Base-by-base conservation (phyloP, 2,888 invertebrate species). In the Choreutis nemorana region DNA sequence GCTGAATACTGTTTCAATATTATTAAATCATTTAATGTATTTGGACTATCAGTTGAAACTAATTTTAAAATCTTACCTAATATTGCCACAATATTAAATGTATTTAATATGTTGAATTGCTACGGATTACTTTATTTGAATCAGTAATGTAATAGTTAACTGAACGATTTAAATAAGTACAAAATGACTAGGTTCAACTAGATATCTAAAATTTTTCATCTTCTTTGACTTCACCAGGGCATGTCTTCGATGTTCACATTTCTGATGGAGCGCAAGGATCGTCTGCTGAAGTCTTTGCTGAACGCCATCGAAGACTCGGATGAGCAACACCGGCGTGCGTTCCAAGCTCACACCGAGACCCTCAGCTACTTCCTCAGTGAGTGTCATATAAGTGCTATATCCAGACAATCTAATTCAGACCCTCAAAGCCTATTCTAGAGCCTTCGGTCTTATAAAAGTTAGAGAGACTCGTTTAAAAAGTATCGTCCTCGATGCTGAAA, bases 301-400 rank as follows among this genome's bases (percentile, higher is more conserved):
- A 71, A 67, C 11, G 87, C 89, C 35, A 68, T 90, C 7, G 84
- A 88, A 14, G 83, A 85, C 40, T 84, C 89, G 0, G 89, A 91
- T 50, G 82, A 85, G 14, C 88, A 90, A 56, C 90, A 91, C 48
- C 80, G 83, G 0, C 81, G 86, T 25, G 82, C 88, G 29, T 87
- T 89, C 45, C 86, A 89, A 38, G 81, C 86, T 0, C 91, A 92
- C 48, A 84, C 88, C 23, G 84, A 86, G 42, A 84, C 83, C 28
- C 81, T 91, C 29, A 84, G 87, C 43, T 78, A 83, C 49, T 83
- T 90, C 40, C 79, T 89, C 28, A 81, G 90, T 89, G 71, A 57
- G 58, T 49, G 28, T 23, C 6, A 25, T 12, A 13, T 12, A 6
- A 23, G 10, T n/a, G 9, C 9, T 15, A 13, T 4, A 31, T 25